Evolutionary conservation across 2,797 vertebrate genomes (phyloP), one percentile per base, ranked within the genome.

Genomic region (Pseudochirops cupreus): DNA sequence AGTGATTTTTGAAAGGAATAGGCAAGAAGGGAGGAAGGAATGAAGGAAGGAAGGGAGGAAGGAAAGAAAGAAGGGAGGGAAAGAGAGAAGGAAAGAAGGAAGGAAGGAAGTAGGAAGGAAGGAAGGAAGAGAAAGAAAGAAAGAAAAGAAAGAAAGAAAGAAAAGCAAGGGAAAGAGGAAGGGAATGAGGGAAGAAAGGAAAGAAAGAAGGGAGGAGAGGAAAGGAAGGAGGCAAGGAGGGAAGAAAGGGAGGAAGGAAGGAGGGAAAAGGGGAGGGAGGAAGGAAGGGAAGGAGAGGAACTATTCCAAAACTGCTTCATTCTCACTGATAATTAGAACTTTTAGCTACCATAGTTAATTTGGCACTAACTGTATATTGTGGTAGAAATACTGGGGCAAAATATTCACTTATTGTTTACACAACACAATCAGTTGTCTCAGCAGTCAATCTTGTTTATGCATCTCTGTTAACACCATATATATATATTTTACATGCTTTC

Each of bases 401-500:
- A 90, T 56, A 46, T 87, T 54, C 74, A 90, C 89, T 55, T n/a
- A 74, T 90, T 59, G 46, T 93, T 31, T 95, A 67, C 10, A 55
- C 10, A 53, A 18, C 50, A 16, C 56, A 95, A 91, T 16, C n/a
- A 0, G 62, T 10, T 87, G 67, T 56, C 58, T 29, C 21, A 93
- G 39, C 55, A 92, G 4, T 93, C 93, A 98, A 90, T 96, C 97
- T 94, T 98, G 97, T 95, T 98, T 93, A 98, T 95, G 96, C 96
- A 96, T 96, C 97, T 98, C 96, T 96, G 96, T 97, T 97, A 98
- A 97, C 95, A 94, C 74, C 91, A 97, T 97, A 97, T 98, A 97
- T 98, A 93, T 97, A 52, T 2, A 28, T 24, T 97, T 95, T 94
- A 97, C 97, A 93, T 97, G 97, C 97, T 93, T 92, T 0, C 1